Base-by-base conservation (phyloP, 2,888 invertebrate species). In the Hololepta plana region DNA sequence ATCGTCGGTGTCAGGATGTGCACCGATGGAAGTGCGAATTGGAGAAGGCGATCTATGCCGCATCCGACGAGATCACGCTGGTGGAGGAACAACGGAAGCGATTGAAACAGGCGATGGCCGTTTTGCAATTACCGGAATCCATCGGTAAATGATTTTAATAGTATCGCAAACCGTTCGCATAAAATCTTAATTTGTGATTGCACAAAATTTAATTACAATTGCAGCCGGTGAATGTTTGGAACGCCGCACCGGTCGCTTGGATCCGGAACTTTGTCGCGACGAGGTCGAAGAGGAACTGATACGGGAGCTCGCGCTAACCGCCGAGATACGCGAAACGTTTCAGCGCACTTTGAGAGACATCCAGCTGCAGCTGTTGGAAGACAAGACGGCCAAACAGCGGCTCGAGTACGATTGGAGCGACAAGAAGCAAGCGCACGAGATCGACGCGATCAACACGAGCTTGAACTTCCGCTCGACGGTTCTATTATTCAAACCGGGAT, bases 341-440 rank as follows among this genome's bases (percentile, higher is more conserved):
- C 60, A 62, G 16, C 62, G 63, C 35, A 72, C 71, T 1, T 49
- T 76, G 4, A 56, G 64, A 17, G 67, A 72, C 42, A 69, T 81
- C 14, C 71, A 77, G 35, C 59, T 62, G 17, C 80, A 82, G 51
- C 57, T 79, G 44, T 45, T 65, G 14, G 67, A 77, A 38, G 73
- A 84, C 43, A 76, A 79, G 43, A 71, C 79, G 9, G 74, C 77
- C 1, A 87, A 90, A 46, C 69, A 75, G 36, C 67, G 73, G 21
- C 60, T 90, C 31, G 90, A 91, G 54, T 75, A 71, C 43, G 88
- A 90, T 48, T 90, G 87, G 85, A 85, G 85, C 41, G 85, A 90
- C 45, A 91, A 91, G 56, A 65, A 67, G 30, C 71, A 80, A 45
- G 69, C 85, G 0, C 73, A 79, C 42, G 68, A 74, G 37, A 71